A percentile compares a stretch with the other conserved stretches of the same genome.
These are phyloP conservation scores for Heptranchias perlo DNA, from an alignment of 2,113 vertebrate genomes.

Conservation along the genomic window DNA sequence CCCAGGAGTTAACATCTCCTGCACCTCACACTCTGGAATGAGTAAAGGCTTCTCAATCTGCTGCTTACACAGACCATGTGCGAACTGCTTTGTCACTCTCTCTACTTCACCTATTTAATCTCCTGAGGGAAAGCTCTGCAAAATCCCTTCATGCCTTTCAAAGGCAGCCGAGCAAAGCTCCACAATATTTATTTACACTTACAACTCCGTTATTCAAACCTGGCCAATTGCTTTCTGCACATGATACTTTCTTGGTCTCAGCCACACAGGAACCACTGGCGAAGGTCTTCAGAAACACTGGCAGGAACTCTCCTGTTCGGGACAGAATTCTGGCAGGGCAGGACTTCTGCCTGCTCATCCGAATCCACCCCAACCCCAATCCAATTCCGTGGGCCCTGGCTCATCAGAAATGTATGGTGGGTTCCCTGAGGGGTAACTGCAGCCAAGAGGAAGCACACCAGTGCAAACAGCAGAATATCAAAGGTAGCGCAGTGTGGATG, in stretches of 20 bases:
- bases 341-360: neutral
- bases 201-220: neutral
- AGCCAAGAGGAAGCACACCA: neutral
- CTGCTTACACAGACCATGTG: too few relatives aligned
- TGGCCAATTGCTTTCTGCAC: neutral
- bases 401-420: neutral
- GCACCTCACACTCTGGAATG: too few relatives aligned
- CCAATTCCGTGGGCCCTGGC: neutral
- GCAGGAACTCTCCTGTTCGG: neutral
- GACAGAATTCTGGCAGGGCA: neutral
- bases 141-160: neutral
- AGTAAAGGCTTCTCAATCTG: too few relatives aligned
- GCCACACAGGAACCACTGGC: neutral
- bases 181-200: neutral
- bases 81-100: too few relatives aligned
- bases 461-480: neutral
- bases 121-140: too few relatives aligned
- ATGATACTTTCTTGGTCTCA: neutral
- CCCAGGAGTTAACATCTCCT: too few relatives aligned
- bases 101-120: too few relatives aligned
- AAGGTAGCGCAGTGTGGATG: neutral
- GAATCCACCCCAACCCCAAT: neutral
- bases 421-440: too few relatives aligned
- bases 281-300: too few relatives aligned
- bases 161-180: neutral